Conservation (phyloP, 2,888 invertebrate genomes). For the Autographa pulchrina region DNA sequence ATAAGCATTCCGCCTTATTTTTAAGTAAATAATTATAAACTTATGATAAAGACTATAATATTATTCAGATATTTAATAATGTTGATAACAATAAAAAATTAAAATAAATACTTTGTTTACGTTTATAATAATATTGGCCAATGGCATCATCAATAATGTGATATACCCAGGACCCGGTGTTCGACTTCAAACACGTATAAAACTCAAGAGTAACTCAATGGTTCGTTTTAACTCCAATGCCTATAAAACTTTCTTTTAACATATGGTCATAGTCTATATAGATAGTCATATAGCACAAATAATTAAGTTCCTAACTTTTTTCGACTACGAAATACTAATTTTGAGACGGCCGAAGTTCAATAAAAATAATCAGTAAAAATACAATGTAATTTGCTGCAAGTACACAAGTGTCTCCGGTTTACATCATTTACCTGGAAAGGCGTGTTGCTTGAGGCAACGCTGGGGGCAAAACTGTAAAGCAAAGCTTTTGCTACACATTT, state of each 20-base stretch:
- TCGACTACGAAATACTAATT: slow-evolving; percentile 5
- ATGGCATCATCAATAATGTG: background rate
- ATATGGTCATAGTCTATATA: background rate
- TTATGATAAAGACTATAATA: too few relatives aligned
- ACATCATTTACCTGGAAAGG: slow-evolving; percentile 42
- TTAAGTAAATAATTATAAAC: background rate
- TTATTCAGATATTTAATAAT: too few relatives aligned
- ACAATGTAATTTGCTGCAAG: slow-evolving; percentile 37
- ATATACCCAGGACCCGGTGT: background rate
- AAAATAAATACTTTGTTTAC: too few relatives aligned
- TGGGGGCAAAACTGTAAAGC: slow-evolving; percentile 67
- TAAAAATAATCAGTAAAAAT: slow-evolving; percentile 36
- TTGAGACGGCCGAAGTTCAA: slow-evolving; percentile 16
- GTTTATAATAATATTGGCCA: background rate
- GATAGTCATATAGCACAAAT: background rate
- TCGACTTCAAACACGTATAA: slow-evolving; percentile 5
- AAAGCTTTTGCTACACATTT: slow-evolving; percentile 75
- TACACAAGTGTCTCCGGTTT: slow-evolving; percentile 40
- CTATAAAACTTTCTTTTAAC: slow-evolving; percentile 17
- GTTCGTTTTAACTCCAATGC: slow-evolving; percentile 19
- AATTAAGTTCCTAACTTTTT: slow-evolving; percentile 3
- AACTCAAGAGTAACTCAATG: background rate
- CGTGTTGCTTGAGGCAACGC: slow-evolving; percentile 44
- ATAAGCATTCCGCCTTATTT: background rate
- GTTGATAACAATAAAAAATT: too few relatives aligned